A percentile compares a stretch with the other conserved stretches of the same genome.
These are phyloP conservation scores for Cyanistes caeruleus DNA, from an alignment of 2,113 vertebrate genomes.

Conservation along the genomic window DNA sequence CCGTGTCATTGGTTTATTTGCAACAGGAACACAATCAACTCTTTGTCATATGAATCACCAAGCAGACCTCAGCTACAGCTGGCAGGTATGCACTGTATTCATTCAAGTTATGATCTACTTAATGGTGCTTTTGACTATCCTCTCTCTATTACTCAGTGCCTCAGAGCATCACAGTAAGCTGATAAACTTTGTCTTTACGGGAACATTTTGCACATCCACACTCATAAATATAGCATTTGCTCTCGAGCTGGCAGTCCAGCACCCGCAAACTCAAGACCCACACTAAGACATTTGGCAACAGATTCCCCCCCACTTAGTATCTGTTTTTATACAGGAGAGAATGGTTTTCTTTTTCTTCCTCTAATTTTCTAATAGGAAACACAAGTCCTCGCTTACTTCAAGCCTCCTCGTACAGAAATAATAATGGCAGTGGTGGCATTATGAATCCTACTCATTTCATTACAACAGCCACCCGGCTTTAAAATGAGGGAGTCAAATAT, in stretches of 20 bases:
- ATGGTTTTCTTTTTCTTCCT: not conserved
- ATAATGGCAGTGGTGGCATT: not conserved
- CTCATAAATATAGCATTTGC: not conserved
- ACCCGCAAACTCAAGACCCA: not conserved
- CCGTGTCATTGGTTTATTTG: not conserved
- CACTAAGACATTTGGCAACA: not conserved
- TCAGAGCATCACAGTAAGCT: not conserved
- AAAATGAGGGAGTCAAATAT: not conserved
- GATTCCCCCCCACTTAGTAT: not conserved
- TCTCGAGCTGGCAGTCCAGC: not conserved
- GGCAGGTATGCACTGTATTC: not conserved
- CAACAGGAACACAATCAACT: not conserved
- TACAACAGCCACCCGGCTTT: not conserved
- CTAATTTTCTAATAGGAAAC: not conserved
- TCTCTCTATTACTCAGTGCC: not conserved
- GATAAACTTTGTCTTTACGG: not conserved
- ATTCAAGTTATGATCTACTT: not conserved
- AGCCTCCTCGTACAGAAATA: not conserved
- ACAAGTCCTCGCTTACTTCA: not conserved
- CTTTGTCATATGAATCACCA: not conserved
- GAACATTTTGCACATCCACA: not conserved
- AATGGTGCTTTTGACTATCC: not conserved
- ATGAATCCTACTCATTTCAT: not conserved
- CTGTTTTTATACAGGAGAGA: not conserved
- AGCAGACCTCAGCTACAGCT: not conserved